Conservation (phyloP, 2,113 vertebrate species). For the Dolichotis patagonum region DNA sequence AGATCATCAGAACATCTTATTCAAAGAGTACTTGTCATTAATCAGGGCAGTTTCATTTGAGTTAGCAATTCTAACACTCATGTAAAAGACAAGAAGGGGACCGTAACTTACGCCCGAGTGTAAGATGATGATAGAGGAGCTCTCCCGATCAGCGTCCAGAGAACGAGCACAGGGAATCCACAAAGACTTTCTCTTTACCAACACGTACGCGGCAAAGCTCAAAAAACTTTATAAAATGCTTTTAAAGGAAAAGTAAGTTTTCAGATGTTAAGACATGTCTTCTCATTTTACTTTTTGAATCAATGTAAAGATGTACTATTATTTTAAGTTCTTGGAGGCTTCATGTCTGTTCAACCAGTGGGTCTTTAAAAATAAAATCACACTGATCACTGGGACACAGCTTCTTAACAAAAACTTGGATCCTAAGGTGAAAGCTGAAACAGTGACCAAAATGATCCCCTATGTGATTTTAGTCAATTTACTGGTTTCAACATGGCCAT, state of each 20-base stretch:
- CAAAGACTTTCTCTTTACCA: neutral
- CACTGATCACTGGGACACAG: neutral
- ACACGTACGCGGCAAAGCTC: neutral
- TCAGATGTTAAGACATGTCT: neutral
- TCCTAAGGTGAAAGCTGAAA: neutral
- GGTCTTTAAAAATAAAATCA: conserved; percentile 36
- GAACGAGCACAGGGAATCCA: neutral
- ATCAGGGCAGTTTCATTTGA: conserved; percentile 64
- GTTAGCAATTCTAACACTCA: conserved; percentile 67
- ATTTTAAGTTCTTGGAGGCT: neutral
- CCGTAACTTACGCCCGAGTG: neutral
- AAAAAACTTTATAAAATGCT: neutral
- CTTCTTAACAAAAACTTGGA: neutral
- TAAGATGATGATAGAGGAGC: neutral
- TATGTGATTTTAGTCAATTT: neutral
- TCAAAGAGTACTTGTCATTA: conserved; percentile 72
- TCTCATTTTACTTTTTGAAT: neutral
- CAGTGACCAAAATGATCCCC: neutral
- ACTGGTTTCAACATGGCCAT: neutral
- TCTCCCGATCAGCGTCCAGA: neutral
- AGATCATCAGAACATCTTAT: conserved; percentile 74
- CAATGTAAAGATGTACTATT: conserved; percentile 29
- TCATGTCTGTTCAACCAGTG: neutral
- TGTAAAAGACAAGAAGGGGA: neutral
- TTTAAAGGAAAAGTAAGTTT: conserved; percentile 13